Evolutionary conservation across 2,888 invertebrate species (phyloP), one percentile per base, ranked within the genome.

Genomic region (Petrophora chlorosata): DNA sequence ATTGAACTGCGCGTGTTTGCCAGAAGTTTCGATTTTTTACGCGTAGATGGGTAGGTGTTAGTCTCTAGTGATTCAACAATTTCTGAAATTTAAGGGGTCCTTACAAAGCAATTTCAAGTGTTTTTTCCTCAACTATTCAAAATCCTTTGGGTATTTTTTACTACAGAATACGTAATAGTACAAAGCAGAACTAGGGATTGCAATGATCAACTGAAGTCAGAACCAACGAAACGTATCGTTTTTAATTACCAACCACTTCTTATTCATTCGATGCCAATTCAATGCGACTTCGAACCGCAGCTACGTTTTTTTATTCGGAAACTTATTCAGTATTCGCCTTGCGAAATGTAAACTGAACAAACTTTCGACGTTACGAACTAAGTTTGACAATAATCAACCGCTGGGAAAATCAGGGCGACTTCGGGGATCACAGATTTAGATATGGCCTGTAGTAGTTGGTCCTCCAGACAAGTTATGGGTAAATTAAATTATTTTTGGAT

Each of bases 351-450:
- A 77, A 73, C 76, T 67, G 62, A 70, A 63, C 65, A 56, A 70
- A 76, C 66, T 73, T 56, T 34, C 39, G 48, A 64, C 67, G 63
- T 68, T 65, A 53, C 38, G 58, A 66, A 65, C 74, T 63, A 81
- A 80, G 75, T 82, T 79, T 71, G 70, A 76, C 76, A 76, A 79
- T 81, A 76, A 76, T 75, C 71, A 76, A 69, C 74, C 46, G 14
- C 25, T 30, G 40, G 44, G 34, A 51, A 50, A 50, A 39, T 44
- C 32, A 29, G 30, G 33, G 30, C 23, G 30, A 10, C 16, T 42
- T 19, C 8, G 41, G 13, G 8, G 7, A 30, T 9, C 9, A 14
- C 17, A 26, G 33, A 25, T 32, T 30, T 32, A 25, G 23, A n/a
- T 25, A 40, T 45, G 28, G 17, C 5, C 8, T 22, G 10, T 15